These are phyloP conservation scores for Peromyscus eremicus DNA, from an alignment of 2,797 vertebrate genomes.

Conservation along the genomic window DNA sequence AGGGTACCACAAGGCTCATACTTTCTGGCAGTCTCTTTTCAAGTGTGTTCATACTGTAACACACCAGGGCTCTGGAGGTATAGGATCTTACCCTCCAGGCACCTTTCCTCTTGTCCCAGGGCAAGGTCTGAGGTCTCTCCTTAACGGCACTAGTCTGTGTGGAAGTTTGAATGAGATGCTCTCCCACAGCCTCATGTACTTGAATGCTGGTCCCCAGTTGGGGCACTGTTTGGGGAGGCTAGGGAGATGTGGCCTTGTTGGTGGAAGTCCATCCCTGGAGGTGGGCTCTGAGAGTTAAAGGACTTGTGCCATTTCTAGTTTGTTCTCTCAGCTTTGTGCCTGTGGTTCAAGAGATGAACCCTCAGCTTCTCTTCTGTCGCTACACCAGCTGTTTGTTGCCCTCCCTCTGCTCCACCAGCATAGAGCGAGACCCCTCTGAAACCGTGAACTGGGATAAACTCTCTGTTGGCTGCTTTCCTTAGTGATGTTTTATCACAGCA, in stretches of 20 bases:
- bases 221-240: not conserved
- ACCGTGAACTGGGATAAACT: not conserved
- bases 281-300: not conserved
- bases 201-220: not conserved
- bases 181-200: not conserved
- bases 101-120: not conserved
- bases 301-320: not conserved
- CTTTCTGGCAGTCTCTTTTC: not conserved
- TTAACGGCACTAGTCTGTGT: not conserved
- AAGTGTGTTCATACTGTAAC: not conserved
- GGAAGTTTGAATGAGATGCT: not conserved
- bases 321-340: not conserved
- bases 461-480: not conserved
- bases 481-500: not conserved
- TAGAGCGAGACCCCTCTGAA: not conserved
- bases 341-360: not conserved
- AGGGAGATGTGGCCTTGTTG: not conserved
- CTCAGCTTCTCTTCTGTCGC: not conserved
- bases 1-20: not conserved
- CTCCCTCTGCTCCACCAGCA: not conserved
- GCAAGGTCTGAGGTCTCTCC: not conserved
- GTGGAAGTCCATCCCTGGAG: not conserved
- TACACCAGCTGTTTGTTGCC: not conserved
- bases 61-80: not conserved
- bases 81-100: not conserved